These are phyloP conservation scores for Tyto alba DNA, from an alignment of 2,113 vertebrate genomes.

Conservation along the genomic window DNA sequence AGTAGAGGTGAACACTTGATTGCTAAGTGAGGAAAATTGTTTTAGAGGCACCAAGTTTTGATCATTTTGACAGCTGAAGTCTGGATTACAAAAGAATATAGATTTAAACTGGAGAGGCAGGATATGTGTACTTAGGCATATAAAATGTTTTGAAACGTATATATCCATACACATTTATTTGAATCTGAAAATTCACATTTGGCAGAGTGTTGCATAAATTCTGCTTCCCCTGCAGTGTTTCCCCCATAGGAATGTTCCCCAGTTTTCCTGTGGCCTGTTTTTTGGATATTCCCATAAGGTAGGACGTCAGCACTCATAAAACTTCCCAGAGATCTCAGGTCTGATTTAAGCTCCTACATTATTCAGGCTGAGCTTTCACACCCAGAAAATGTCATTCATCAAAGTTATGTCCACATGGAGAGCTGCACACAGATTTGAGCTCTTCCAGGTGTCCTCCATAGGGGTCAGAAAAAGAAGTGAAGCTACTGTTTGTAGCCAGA, in stretches of 20 bases:
- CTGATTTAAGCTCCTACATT: not conserved
- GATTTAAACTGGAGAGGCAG: not conserved
- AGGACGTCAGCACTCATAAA: not conserved
- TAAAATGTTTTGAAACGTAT: not conserved
- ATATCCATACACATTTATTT: not conserved
- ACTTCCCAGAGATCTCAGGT: not conserved
- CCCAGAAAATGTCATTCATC: not conserved
- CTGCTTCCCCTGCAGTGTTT: not conserved
- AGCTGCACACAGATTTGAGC: not conserved
- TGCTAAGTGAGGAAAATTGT: not conserved
- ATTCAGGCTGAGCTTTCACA: not conserved
- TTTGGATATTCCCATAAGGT: not conserved
- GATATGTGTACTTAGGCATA: not conserved
- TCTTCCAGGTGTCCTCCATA: not conserved
- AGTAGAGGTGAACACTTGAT: not conserved
- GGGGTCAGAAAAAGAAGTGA: not conserved
- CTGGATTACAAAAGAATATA: not conserved
- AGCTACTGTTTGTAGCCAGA: not conserved
- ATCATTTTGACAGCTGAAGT: not conserved
- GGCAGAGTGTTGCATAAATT: not conserved
- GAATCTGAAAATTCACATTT: not conserved
- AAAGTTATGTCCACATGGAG: not conserved
- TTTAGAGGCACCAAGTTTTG: not conserved
- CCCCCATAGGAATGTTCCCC: not conserved
- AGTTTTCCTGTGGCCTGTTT: not conserved